A percentile compares a stretch with the other conserved stretches of the same genome.
Conservation (phyloP, 2,797 vertebrate genomes). For the Neoniphon sammara region DNA sequence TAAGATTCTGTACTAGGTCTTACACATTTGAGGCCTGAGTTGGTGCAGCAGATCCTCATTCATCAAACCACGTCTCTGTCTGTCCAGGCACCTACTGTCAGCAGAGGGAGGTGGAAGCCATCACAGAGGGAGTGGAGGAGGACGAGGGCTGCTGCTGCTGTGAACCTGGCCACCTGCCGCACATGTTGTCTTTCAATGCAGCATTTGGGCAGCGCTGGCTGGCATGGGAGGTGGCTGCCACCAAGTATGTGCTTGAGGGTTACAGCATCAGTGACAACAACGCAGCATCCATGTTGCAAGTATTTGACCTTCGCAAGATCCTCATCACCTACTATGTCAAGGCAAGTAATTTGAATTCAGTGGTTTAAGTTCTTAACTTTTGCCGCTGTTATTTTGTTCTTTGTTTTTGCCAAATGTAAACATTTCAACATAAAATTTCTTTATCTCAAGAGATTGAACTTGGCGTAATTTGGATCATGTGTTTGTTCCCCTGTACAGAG, state of each 20-base stretch:
- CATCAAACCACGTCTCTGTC: neutral
- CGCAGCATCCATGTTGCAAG: constrained; percentile 98
- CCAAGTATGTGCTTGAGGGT: constrained; percentile 96
- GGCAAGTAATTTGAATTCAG: constrained; percentile 74
- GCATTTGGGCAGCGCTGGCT: constrained; percentile 98
- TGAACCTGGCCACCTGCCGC: constrained; percentile 96
- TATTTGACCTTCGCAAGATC: constrained; percentile 97
- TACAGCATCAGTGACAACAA: constrained; percentile 99
- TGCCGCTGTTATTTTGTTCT: neutral
- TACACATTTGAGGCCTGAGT: neutral
- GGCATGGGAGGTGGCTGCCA: constrained; percentile 97
- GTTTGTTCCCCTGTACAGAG: constrained; percentile 81
- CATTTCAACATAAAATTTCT: neutral
- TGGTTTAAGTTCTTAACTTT: neutral
- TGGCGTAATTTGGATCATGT: neutral
- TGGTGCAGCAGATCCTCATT: neutral
- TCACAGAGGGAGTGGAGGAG: constrained; percentile 99
- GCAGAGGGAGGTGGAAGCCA: constrained; percentile 98
- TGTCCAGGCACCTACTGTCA: constrained; percentile 95
- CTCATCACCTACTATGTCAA: constrained; percentile 99
- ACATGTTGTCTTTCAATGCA: constrained; percentile 96
- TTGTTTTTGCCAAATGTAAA: too few relatives aligned
- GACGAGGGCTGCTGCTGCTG: constrained; percentile 99
- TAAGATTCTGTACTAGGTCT: neutral
- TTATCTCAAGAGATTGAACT: too few relatives aligned